Evolutionary conservation across 2,113 vertebrate species (phyloP), one percentile per base, ranked within the genome.

Genomic region (Leucopsar rothschildi): DNA sequence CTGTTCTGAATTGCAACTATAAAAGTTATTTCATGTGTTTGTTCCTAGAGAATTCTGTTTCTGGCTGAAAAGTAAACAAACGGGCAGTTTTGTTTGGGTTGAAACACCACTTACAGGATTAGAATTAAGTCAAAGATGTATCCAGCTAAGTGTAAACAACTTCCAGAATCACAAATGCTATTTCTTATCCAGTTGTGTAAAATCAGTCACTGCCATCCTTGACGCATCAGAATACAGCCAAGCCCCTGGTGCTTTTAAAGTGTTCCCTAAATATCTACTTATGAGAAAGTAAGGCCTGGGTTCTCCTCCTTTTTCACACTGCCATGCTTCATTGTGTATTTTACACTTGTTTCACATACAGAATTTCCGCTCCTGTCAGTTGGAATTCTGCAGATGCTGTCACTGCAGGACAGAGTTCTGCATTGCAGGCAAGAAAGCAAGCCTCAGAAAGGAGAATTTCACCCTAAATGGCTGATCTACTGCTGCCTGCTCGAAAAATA

Each of bases 371-470:
- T 82, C 61, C 44, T 87, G 49, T 81, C 86, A 68, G 91, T 64
- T 92, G 81, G 49, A 93, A 95, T 97, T 95, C 92, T 91, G 84
- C 86, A 89, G 65, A 57, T 95, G 78, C 73, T 95, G 81, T 86
- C 86, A 93, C 91, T 95, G 94, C 95, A 95, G 96, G 94, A 69
- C 57, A 85, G 72, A 88, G 60, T 68, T 95, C 86, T 96, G 95
- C 94, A 89, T 86, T 97, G 94, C 94, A 95, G 89, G 37, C 69
- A 84, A 76, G 73, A 87, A 86, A 53, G 57, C 33, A 68, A 87
- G 57, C 45, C n/a, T 93, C 57, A 57, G 61, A 64, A 82, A 85
- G 24, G 57, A 22, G 66, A 66, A 35, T 94, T 89, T 70, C 75
- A 66, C 59, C 73, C 57, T 83, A 93, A 79, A 65, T 61, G 10